These are phyloP conservation scores for Lasius fuliginosus DNA, from an alignment of 2,888 invertebrate genomes.

Conservation along the genomic window DNA sequence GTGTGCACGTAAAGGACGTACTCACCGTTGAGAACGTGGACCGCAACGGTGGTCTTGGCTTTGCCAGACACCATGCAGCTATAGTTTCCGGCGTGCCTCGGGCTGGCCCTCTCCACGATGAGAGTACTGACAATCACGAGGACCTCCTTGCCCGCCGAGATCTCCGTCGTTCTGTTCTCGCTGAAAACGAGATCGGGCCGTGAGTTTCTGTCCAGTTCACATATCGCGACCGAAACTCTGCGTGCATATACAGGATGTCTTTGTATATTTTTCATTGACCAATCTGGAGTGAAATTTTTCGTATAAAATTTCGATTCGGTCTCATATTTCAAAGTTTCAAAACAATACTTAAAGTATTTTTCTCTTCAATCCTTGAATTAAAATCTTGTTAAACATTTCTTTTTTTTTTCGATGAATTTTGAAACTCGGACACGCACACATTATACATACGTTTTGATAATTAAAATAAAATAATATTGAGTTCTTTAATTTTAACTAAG, in stretches of 20 bases:
- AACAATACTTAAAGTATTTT: not conserved
- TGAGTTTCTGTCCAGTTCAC: conserved; percentile 46
- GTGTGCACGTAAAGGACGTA: conserved; percentile 43
- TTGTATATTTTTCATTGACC: not conserved
- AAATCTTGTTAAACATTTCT: not conserved
- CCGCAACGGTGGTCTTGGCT: conserved; percentile 88
- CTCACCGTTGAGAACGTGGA: conserved; percentile 89
- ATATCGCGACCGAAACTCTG: conserved; percentile 7
- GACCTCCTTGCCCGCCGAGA: conserved; percentile 82
- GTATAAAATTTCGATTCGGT: not conserved
- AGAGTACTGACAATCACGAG: conserved; percentile 87
- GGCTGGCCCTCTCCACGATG: conserved; percentile 87
- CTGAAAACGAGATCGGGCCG: conserved; percentile 78
- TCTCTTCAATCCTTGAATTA: not conserved
- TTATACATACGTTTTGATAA: not conserved
- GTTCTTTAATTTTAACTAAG: not conserved
- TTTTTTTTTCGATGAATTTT: not conserved
- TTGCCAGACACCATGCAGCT: conserved; percentile 87
- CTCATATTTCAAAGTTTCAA: not conserved
- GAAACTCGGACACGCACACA: not conserved
- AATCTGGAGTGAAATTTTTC: not conserved
- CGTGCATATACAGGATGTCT: not conserved
- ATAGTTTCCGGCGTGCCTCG: conserved; percentile 89
- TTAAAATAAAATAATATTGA: not conserved
- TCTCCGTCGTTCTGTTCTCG: conserved; percentile 86